Conservation (phyloP, 2,113 vertebrate genomes). For the Erythrolamprus reginae region DNA sequence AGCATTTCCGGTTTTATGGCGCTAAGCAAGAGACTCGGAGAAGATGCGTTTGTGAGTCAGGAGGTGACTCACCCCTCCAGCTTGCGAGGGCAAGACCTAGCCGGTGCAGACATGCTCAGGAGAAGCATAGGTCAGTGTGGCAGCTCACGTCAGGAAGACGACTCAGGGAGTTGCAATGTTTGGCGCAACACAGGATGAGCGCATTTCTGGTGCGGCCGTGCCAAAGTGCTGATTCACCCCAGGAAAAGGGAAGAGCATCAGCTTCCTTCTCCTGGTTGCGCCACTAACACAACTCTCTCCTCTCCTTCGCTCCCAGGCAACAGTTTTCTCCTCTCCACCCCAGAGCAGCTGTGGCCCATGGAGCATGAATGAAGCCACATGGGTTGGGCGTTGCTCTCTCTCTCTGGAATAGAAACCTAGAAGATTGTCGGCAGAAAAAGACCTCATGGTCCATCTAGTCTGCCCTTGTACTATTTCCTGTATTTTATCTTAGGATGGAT, state of each 20-base stretch:
- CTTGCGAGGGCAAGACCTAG: background rate
- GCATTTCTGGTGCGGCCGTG: background rate
- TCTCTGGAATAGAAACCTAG: background rate
- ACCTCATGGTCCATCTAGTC: too few species aligned
- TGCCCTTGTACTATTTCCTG: too few species aligned
- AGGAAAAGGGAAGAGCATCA: background rate
- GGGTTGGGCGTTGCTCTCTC: background rate
- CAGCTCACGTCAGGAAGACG: background rate
- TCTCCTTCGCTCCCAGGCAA: background rate
- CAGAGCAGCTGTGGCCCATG: background rate
- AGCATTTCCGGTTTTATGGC: background rate
- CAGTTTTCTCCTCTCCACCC: background rate
- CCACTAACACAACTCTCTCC: background rate
- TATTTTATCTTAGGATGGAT: too few species aligned
- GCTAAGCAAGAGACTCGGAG: background rate
- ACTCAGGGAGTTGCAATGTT: constrained; percentile 16
- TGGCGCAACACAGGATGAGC: background rate
- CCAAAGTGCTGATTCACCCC: background rate
- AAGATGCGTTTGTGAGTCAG: constrained; percentile 14
- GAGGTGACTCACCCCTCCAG: background rate
- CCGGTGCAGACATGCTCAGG: background rate
- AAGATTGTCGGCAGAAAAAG: too few species aligned
- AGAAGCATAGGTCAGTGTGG: background rate
- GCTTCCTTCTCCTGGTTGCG: constrained; percentile 26
- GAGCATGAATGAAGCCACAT: background rate